phyloP scores from a whole-genome alignment of 2,797 vertebrate genomes.

The Adrianichthys oophorus region DNA sequence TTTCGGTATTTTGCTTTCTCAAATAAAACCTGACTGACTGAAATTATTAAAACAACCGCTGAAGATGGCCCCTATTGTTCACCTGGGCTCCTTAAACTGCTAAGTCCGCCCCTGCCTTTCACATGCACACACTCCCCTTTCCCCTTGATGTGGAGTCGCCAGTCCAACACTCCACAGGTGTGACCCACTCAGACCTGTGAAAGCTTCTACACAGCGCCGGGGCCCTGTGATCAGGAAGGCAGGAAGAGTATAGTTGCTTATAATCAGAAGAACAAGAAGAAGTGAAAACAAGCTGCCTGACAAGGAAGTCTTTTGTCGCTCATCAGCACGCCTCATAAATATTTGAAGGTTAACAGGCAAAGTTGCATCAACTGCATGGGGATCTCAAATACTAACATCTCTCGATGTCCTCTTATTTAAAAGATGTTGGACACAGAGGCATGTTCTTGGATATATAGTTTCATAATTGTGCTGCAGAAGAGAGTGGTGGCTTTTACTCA shows the following conservation, averaged over 20 bases:
- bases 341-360: slow-evolving; percentile 43
- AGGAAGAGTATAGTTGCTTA: slow-evolving; percentile 50
- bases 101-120: not conserved
- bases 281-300: slow-evolving; percentile 16
- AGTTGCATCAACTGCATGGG: slow-evolving; percentile 24
- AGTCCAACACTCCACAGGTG: slow-evolving; percentile 68
- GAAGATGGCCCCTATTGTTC: too few relatives aligned
- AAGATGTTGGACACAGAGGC: slow-evolving; percentile 25
- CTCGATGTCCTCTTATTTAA: slow-evolving; percentile 35
- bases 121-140: slow-evolving; percentile 17
- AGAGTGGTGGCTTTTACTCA: slow-evolving; percentile 25
- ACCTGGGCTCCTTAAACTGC: too few relatives aligned
- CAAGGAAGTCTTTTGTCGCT: slow-evolving; percentile 32
- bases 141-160: slow-evolving; percentile 54
- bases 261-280: slow-evolving; percentile 6
- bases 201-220: slow-evolving; percentile 27
- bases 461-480: slow-evolving; percentile 33
- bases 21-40: too few relatives aligned
- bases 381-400: slow-evolving; percentile 24
- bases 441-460: slow-evolving; percentile 35
- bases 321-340: slow-evolving; percentile 16
- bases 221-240: slow-evolving; percentile 47
- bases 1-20: too few relatives aligned
- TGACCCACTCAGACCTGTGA: slow-evolving; percentile 61
- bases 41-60: too few relatives aligned